Evolutionary conservation across 1,140 invertebrate species (phyloP).

Genomic region (Bombus fervidus): DNA sequence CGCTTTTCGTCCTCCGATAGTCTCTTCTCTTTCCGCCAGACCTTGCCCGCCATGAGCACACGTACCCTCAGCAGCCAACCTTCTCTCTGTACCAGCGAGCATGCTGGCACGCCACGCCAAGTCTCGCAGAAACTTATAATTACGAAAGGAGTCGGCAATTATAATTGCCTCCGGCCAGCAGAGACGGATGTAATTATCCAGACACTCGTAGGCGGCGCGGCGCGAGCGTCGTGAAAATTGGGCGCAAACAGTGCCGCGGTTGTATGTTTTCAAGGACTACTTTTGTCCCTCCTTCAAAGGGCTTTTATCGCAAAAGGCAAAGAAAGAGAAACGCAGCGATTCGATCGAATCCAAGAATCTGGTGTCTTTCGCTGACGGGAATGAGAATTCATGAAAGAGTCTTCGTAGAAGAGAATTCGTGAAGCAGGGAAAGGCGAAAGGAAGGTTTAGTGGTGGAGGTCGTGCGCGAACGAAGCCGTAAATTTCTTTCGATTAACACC

Average conservation of each 20-base stretch:
- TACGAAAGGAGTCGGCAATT: slow-evolving; percentile 83
- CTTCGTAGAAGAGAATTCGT: neutral
- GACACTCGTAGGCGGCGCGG: slow-evolving; percentile 71
- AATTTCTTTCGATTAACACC: slow-evolving; percentile 39
- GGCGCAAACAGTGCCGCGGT: slow-evolving; percentile 6
- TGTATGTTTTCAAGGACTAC: neutral
- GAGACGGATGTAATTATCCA: slow-evolving; percentile 79
- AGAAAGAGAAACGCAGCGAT: no score
- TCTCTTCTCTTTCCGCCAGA: slow-evolving; percentile 23
- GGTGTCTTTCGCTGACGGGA: neutral
- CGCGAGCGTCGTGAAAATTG: slow-evolving; percentile 44
- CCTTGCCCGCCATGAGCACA: slow-evolving; percentile 36
- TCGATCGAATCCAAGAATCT: neutral
- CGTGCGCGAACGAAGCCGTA: neutral
- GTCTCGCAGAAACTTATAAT: slow-evolving; percentile 82
- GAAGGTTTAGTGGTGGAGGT: no score
- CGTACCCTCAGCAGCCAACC: slow-evolving; percentile 51
- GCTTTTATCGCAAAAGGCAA: no score
- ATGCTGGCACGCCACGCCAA: slow-evolving; percentile 68
- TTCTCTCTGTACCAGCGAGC: slow-evolving; percentile 64
- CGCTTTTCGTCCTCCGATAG: slow-evolving; percentile 36
- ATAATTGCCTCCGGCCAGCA: slow-evolving; percentile 79
- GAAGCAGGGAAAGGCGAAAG: neutral
- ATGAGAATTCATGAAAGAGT: no score
- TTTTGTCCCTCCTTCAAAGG: neutral